Evolutionary conservation across 2,797 vertebrate genomes (phyloP).

Genomic region (Eulemur rubriventer): DNA sequence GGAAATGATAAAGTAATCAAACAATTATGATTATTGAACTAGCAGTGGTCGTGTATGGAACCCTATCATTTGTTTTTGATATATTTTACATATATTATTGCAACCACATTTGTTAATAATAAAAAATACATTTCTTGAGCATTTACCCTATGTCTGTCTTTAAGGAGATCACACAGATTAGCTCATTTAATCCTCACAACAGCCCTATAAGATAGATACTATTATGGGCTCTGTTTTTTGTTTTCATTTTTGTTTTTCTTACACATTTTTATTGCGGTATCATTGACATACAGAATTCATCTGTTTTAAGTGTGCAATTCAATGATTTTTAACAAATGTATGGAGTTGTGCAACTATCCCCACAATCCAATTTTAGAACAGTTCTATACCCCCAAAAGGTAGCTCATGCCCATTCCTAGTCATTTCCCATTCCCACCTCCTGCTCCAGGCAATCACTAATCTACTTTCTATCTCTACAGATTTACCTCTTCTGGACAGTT

Average conservation of each 20-base stretch:
- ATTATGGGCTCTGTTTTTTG: not conserved
- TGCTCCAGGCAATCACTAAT: not conserved
- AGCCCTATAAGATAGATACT: not conserved
- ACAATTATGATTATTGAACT: accelerated
- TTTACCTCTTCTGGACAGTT: not conserved
- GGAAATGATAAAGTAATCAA: not conserved
- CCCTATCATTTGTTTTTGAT: not conserved
- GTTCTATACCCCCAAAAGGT: not conserved
- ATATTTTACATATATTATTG: not conserved
- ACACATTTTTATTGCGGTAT: not conserved
- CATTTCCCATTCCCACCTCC: not conserved
- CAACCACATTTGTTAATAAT: not conserved
- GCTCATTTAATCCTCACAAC: not conserved
- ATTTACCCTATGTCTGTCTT: not conserved
- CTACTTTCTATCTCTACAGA: not conserved
- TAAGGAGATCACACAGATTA: not conserved
- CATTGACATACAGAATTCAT: not conserved
- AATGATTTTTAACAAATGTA: not conserved
- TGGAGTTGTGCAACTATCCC: not conserved
- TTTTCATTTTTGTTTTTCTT: not conserved
- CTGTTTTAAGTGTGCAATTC: not conserved
- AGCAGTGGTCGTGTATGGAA: accelerated
- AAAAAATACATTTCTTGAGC: not conserved
- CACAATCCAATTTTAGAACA: not conserved
- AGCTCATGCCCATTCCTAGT: not conserved